Base-by-base conservation (phyloP, 2,113 vertebrate genomes). In the Trichomycterus rosablanca region DNA sequence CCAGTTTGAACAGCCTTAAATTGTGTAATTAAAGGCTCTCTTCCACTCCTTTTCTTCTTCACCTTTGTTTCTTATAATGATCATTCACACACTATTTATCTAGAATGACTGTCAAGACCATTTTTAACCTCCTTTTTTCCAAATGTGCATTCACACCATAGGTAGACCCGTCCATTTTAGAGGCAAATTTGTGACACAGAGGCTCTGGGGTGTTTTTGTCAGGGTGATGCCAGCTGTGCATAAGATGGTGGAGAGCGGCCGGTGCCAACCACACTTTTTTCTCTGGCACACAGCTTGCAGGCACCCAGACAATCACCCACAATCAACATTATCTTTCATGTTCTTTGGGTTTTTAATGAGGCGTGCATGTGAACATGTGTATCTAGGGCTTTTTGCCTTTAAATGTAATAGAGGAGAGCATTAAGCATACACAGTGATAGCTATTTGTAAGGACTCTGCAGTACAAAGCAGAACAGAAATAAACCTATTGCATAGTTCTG, bases 1-100 rank as follows among this genome's bases (percentile, higher is more conserved):
- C 91, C 90, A 92, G 89, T 84, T 83, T 82, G 84, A 82, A 81
- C 87, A 86, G 87, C 82, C 87, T 93, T 83, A 83, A 86, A 89
- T 84, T 82, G 82, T 79, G 73, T 74, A 77, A 80, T 76, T 80
- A 68, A 15, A 74, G 7, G 53, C 7, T 45, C 18, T 49, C 2
- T 16, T 3, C 53, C 60, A 30, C 23, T 18, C 22, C 52, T 51
- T 59, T 10, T 32, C 1, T 49, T n/a, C n/a, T n/a, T n/a, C n/a
- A n/a, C n/a, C 2, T 5, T 9, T 40, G 15, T 51, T 14, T 52
- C 16, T 3, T n/a, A 14, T 12, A 52, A 32, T 7, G 69, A 61
- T 59, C n/a, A 15, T 26, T 37, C 35, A 44, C 18, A 28, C 50
- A 59, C 14, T 48, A 15, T 34, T 48, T 15, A 44, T 59, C 45